Base-by-base conservation (phyloP, 1,140 invertebrate species). In the Cyclargus thomasi region DNA sequence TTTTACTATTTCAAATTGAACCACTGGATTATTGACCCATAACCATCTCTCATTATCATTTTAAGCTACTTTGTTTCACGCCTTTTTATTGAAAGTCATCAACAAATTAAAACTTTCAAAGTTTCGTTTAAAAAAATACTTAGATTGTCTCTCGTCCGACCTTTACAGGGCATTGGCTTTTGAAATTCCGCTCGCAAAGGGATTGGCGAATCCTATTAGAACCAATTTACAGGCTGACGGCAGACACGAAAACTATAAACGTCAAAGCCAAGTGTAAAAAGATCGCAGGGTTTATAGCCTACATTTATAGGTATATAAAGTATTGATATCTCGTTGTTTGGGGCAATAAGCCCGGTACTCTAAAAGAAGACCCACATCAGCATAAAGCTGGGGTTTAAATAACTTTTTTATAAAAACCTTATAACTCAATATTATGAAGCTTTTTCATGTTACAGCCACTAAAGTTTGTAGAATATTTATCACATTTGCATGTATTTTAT, bases 201-300 rank as follows among this genome's bases (percentile, higher is more conserved):
- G 39, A 47, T 47, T 14, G 39, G 14, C 55, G 20, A 22, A 59
- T 21, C 55, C 55, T 59, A 59, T 59, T 59, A 20, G 55, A 59
- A 59, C 55, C 55, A 18, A 59, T 59, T 59, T 59, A 20, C 55
- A 59, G 5, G 55, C 55, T 59, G 55, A 59, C 20, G 55, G 55
- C 17, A 59, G 55, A 59, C 18, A 59, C 55, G 53, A 55, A 55
- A 59, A 18, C 18, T 59, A 59, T 59, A 59, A 21, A 59, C 55
- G 55, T 59, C 55, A 59, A 18, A 11, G 55, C 18, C 17, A 59
- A 59, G 55, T 59, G 17, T 59, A 59, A 21, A 59, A 59, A 20
- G 55, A 59, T 59, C 55, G 55, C 17, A 59, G n/a, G 55, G 55
- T 59, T 59, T 59, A 59, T 59, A 20, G 18, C 20, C 55, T 10